Base-by-base conservation (phyloP, 2,797 vertebrate genomes). In the Champsocephalus esox region DNA sequence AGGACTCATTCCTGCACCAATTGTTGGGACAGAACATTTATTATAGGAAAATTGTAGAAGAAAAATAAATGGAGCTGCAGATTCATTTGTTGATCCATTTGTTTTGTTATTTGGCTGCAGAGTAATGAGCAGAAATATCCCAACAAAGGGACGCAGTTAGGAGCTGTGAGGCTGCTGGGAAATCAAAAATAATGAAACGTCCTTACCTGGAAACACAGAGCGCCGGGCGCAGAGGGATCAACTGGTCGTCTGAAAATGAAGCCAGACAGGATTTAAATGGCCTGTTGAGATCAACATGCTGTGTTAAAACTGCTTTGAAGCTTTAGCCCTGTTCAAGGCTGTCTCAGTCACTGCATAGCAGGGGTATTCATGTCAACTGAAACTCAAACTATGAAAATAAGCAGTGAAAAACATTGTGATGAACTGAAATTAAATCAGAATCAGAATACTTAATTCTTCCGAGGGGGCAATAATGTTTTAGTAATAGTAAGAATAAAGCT, bases 141-240 rank as follows among this genome's bases (percentile, higher is more conserved):
- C 56, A 68, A 77, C 77, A 60, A 68, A 73, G 49, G 62, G 65
- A n/a, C 2, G 11, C 3, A 12, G 17, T 12, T 63, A 64, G 51
- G 73, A 77, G 75, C 76, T 45, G 74, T 34, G 64, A 77, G 75
- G 44, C 87, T 80, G 82, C 71, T 50, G 85, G 85, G 88, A 86
- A 86, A 83, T 75, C 75, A 77, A 69, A 69, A 67, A 51, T 66
- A 63, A 75, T 75, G 62, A 69, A 85, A 75, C 60, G 63, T 60
- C 48, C 57, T 66, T 70, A 80, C 76, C 73, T 66, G 62, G 51
- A 72, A 73, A 85, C 68, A 67, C 64, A 51, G 59, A 48, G 13
- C 1, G 41, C 44, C 24, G 12, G 52, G 43, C 7, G 19, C 62
- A 48, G 41, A 50, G 52, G 2, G 63, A 82, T 68, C 66, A 59